Conservation (phyloP, 2,888 invertebrate genomes). For the Thysanoteuthis rhombus region DNA sequence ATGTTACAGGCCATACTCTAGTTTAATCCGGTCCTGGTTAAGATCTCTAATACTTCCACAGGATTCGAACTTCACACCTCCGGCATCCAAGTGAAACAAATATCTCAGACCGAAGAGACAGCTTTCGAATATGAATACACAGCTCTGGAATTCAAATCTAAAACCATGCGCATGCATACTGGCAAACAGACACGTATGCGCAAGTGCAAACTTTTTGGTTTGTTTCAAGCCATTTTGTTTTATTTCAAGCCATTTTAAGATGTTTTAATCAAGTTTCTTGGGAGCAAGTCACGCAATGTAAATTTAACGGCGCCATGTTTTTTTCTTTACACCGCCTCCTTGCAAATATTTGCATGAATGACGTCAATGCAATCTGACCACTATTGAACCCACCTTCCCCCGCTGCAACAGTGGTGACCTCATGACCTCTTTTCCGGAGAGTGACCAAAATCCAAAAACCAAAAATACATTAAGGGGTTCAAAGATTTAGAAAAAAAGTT, state of each 20-base stretch:
- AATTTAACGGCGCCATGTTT: not conserved
- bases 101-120: not conserved
- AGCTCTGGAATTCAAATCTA: not conserved
- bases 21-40: too few relatives aligned
- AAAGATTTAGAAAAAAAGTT: not conserved
- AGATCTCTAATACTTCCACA: not conserved
- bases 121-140: not conserved
- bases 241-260: not conserved
- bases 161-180: not conserved
- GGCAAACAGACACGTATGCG: not conserved
- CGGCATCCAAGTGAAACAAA: not conserved
- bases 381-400: too few relatives aligned
- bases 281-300: not conserved
- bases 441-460: not conserved
- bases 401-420: too few relatives aligned
- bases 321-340: not conserved
- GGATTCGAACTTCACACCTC: not conserved
- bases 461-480: not conserved
- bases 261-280: not conserved
- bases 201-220: not conserved
- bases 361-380: not conserved
- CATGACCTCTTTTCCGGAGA: not conserved
- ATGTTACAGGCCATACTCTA: too few relatives aligned
- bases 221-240: not conserved
- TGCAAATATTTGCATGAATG: not conserved